phyloP scores from a whole-genome alignment of 2,113 vertebrate genomes.

The Fulmarus glacialis region DNA sequence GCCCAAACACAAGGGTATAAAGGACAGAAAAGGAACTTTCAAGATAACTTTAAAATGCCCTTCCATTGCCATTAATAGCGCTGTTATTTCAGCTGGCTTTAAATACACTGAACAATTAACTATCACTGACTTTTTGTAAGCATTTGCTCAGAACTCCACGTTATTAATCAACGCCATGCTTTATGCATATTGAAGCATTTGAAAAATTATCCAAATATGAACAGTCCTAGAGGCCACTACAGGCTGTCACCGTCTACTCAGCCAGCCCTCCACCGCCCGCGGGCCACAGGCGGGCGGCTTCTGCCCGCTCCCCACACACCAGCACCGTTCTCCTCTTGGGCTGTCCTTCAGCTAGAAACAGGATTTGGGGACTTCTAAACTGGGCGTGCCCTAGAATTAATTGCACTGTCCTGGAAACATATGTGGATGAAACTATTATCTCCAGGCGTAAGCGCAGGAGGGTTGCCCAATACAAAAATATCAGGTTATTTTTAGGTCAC shows the following conservation, averaged over 20 bases:
- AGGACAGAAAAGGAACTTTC: neutral
- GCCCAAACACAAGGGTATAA: accelerated
- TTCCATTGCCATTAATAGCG: neutral
- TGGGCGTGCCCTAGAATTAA: neutral
- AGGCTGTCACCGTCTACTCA: accelerated
- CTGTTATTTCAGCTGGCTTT: neutral
- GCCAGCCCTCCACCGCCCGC: no score
- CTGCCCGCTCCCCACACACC: accelerated
- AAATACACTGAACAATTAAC: neutral
- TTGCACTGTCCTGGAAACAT: neutral
- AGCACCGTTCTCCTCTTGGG: neutral
- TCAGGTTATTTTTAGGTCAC: neutral
- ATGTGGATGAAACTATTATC: accelerated
- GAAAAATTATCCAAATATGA: accelerated
- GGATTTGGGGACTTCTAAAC: no score
- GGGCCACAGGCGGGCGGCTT: neutral
- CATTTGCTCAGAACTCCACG: neutral
- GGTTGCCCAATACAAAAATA: neutral
- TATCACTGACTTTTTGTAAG: neutral
- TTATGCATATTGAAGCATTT: neutral
- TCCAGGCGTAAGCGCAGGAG: neutral
- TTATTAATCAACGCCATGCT: neutral
- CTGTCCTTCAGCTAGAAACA: neutral
- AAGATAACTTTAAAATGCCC: neutral
- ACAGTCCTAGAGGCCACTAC: accelerated